Evolutionary conservation across 2,113 vertebrate genomes (phyloP).

Genomic region (Chionodraco myersi): DNA sequence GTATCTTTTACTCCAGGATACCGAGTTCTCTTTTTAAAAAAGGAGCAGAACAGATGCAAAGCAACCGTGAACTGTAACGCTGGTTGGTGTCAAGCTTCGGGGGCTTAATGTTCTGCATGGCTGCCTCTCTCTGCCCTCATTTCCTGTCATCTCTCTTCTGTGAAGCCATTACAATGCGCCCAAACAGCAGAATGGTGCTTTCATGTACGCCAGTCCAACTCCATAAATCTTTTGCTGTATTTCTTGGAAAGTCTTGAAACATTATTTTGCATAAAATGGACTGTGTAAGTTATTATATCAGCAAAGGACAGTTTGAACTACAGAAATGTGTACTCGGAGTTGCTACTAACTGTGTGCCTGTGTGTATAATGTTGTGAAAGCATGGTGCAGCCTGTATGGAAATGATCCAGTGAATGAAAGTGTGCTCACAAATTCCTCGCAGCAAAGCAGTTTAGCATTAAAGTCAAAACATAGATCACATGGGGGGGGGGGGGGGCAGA

Average conservation of each 20-base stretch:
- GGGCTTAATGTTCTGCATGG: neutral
- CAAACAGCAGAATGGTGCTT: neutral
- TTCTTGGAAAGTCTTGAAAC: neutral
- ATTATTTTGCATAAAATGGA: too few species aligned
- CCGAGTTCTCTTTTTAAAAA: neutral
- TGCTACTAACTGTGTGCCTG: neutral
- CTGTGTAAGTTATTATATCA: neutral
- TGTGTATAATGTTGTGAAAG: neutral
- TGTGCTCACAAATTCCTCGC: neutral
- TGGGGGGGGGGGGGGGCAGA: neutral
- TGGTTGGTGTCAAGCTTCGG: too few species aligned
- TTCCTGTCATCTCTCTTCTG: neutral
- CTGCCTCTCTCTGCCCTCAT: neutral
- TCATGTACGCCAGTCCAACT: neutral
- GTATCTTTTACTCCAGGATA: neutral
- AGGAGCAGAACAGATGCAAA: neutral
- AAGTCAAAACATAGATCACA: constrained; percentile 29
- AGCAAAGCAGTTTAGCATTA: constrained; percentile 18
- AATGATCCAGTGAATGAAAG: neutral
- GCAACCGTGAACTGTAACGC: neutral
- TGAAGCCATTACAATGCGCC: neutral
- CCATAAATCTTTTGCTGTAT: neutral
- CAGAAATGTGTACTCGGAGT: neutral
- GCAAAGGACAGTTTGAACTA: neutral
- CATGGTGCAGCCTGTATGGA: neutral